Evolutionary conservation across 1,140 invertebrate genomes (phyloP), one percentile per base, ranked within the genome.

Genomic region (Drosophila sp.): DNA sequence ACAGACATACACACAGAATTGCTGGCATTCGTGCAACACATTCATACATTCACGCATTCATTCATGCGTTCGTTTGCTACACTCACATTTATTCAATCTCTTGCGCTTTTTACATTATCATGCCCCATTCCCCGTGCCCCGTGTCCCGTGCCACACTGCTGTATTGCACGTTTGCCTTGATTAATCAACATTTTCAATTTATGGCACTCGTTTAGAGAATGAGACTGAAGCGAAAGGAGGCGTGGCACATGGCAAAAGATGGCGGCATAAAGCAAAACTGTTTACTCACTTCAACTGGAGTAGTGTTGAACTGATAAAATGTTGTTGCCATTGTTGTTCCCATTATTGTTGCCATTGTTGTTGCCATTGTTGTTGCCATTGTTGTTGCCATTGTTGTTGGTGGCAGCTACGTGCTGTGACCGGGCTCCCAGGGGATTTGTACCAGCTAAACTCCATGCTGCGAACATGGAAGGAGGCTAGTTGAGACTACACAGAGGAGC

Each of bases 111-210:
- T 69, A 61, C 80, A 76, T 76, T 76, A 72, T 74, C 72, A 76
- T 69, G 21, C 21, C 21, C 21, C 21, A 4, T 21, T 21, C 21
- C 21, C 57, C 27, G 11, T 36, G 4, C 14, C 2, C 56, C 27
- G 7, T 25, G n/a, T 73, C 63, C 34, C 66, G 45, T 43, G 1
- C 18, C 21, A 3, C 8, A 25, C 40, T 21, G 32, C 61, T 21
- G n/a, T 51, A 18, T 63, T 16, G 57, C 72, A 65, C 77, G 82
- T 64, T 72, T 70, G 74, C 81, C 70, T 80, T 86, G 81, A 86
- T 86, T 86, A 86, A 86, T 86, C 81, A 86, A 86, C 81, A 78
- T 86, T 86, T 84, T 86, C 81, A 86, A 86, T 86, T 86, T 86
- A 86, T 87, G 78, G 78, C 74, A 71, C 74, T 86, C 80, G 74